Evolutionary conservation across 2,797 vertebrate genomes (phyloP).

Genomic region (Amphiprion clarkii): DNA sequence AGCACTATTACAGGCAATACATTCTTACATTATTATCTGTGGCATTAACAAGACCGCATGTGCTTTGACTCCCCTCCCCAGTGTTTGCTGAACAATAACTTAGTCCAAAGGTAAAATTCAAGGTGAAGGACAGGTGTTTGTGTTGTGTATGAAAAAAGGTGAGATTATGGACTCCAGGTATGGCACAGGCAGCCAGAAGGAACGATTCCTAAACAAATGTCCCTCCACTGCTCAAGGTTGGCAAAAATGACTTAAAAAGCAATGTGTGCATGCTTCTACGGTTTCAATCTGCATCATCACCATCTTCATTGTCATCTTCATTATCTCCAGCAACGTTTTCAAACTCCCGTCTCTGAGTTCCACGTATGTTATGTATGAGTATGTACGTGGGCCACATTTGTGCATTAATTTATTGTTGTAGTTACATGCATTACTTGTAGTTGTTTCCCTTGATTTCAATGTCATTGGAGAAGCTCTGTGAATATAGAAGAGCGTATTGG

Average conservation of each 20-base stretch:
- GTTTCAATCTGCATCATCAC: slow-evolving; percentile 71
- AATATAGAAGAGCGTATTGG: background rate
- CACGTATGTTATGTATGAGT: slow-evolving; percentile 86
- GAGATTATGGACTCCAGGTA: slow-evolving; percentile 1
- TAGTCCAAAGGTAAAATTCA: slow-evolving; percentile 37
- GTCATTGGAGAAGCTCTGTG: slow-evolving; percentile 25
- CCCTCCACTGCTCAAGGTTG: slow-evolving; percentile 22
- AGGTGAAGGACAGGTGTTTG: slow-evolving; percentile 21
- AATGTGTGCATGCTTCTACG: background rate
- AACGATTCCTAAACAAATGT: slow-evolving; percentile 23
- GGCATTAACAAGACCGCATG: slow-evolving; percentile 4
- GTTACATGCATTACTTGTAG: no score
- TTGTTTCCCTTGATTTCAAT: background rate
- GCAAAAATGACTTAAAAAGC: slow-evolving; percentile 24
- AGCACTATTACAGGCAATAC: slow-evolving; percentile 1
- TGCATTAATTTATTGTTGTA: no score
- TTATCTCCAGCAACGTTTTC: slow-evolving; percentile 80
- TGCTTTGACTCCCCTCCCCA: slow-evolving; percentile 2
- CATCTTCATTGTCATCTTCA: slow-evolving; percentile 61
- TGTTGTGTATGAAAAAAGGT: slow-evolving; percentile 26
- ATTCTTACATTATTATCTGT: background rate
- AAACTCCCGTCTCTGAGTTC: slow-evolving; percentile 92
- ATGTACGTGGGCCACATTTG: no score
- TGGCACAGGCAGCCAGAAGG: slow-evolving; percentile 5
- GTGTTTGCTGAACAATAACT: slow-evolving; percentile 32